Conservation (phyloP, 2,888 invertebrate species). For the Nomada flava region DNA sequence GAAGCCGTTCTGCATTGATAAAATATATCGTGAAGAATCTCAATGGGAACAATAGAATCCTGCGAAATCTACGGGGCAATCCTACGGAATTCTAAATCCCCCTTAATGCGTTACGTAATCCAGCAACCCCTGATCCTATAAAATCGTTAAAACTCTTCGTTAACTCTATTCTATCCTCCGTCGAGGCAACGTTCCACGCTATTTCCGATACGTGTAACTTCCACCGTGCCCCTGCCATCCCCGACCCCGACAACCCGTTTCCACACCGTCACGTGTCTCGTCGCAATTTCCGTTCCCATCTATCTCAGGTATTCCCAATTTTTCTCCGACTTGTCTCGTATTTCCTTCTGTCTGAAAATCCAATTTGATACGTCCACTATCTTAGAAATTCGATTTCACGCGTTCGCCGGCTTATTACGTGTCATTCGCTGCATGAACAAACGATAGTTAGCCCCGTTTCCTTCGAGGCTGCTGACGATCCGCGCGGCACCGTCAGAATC, state of each 20-base stretch:
- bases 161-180: conserved; percentile 23
- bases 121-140: not conserved
- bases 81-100: not conserved
- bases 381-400: conserved; percentile 54
- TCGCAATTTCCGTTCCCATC: conserved; percentile 68
- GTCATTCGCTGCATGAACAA: conserved; percentile 29
- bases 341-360: conserved; percentile 59
- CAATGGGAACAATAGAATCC: too few species aligned
- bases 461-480: not conserved
- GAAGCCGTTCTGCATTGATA: too few species aligned
- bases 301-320: conserved; percentile 60
- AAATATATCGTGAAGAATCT: too few species aligned
- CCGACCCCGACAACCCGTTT: not conserved
- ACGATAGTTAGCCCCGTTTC: not conserved
- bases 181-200: conserved; percentile 6
- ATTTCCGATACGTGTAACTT: conserved; percentile 55
- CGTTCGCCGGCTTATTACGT: conserved; percentile 40
- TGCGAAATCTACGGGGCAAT: not conserved
- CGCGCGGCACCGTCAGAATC: not conserved
- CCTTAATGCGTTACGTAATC: not conserved
- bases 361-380: conserved; percentile 63
- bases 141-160: conserved; percentile 29
- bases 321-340: conserved; percentile 53
- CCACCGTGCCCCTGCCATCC: not conserved
- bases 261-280: conserved; percentile 56